These are phyloP conservation scores for Heliothis peltigera DNA, from an alignment of 2,888 invertebrate species.

Conservation along the genomic window DNA sequence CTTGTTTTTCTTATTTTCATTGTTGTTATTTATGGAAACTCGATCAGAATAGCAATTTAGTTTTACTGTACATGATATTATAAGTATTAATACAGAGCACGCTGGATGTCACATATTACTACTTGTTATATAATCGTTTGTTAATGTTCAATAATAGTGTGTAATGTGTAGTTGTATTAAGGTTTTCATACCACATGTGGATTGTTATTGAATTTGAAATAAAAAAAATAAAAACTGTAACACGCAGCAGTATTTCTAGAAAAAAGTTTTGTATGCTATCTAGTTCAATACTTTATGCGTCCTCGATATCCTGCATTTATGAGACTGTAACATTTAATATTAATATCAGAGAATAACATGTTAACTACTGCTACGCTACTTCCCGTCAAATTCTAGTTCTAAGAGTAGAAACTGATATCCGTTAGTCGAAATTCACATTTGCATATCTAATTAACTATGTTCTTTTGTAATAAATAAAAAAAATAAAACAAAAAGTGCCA, in stretches of 20 bases:
- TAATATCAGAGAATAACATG: conserved; percentile 40
- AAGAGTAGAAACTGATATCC: conserved; percentile 47
- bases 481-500: conserved; percentile 74
- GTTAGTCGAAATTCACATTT: conserved; percentile 40
- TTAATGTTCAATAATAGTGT: conserved; percentile 56
- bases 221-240: conserved; percentile 51
- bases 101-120: conserved; percentile 72
- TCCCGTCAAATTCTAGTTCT: conserved; percentile 53
- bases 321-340: conserved; percentile 61
- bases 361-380: conserved; percentile 37
- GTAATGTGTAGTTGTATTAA: conserved; percentile 51
- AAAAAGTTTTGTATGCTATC: conserved; percentile 60
- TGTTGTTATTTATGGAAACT: conserved; percentile 69
- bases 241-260: conserved; percentile 75
- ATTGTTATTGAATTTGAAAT: conserved; percentile 42
- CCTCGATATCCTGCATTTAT: conserved; percentile 75
- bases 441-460: conserved; percentile 24
- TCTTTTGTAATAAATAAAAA: conserved; percentile 45
- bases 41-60: conserved; percentile 67
- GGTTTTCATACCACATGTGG: conserved; percentile 45
- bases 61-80: conserved; percentile 68
- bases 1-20: conserved; percentile 65
- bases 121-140: conserved; percentile 57
- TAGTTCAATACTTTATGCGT: conserved; percentile 64
- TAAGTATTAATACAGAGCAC: conserved; percentile 74